Conservation (phyloP, 2,797 vertebrate genomes). For the Rhabdomys pumilio region DNA sequence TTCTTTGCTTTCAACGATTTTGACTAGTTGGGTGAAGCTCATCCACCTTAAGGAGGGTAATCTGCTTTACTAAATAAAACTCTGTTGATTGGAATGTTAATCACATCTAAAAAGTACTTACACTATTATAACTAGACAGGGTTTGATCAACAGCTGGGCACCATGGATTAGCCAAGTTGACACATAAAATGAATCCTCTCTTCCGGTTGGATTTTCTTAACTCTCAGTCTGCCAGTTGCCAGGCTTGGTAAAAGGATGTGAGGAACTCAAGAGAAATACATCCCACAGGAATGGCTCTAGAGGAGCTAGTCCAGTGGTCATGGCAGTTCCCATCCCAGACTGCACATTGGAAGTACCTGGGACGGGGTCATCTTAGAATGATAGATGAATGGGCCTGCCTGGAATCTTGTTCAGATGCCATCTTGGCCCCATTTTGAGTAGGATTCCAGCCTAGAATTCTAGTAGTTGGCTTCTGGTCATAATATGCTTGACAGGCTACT, state of each 20-base stretch:
- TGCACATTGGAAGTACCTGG: background rate
- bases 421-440: background rate
- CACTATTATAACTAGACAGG: background rate
- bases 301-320: background rate
- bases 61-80: background rate
- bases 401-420: background rate
- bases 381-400: background rate
- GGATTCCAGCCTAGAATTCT: conserved; percentile 19
- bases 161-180: background rate
- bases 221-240: background rate
- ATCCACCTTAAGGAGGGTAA: background rate
- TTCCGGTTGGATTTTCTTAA: conserved; percentile 46
- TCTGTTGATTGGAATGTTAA: background rate
- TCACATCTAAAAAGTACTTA: background rate
- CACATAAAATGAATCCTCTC: background rate
- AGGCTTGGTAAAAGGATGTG: background rate
- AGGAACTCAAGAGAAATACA: background rate
- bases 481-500: conserved; percentile 21
- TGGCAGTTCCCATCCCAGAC: background rate
- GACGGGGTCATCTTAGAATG: conserved; percentile 17
- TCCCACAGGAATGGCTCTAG: background rate
- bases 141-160: background rate
- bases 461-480: conserved; percentile 32
- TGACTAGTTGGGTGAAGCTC: background rate
- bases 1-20: conserved; percentile 36